These are phyloP conservation scores for Chrysocyon brachyurus DNA, from an alignment of 2,797 vertebrate species.

Conservation along the genomic window DNA sequence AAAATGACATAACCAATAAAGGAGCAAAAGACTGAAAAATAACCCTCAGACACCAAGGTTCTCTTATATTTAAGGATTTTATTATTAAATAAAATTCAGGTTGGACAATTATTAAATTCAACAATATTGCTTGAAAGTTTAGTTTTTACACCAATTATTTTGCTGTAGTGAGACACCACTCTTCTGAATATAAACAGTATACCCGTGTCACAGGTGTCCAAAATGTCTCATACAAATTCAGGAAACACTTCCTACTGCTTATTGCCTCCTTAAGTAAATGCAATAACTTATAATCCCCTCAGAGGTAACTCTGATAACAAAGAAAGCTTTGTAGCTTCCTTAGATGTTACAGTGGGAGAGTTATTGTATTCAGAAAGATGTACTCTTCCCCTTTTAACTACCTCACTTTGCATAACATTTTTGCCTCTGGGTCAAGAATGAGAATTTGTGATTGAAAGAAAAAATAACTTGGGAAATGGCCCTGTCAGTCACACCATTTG, in stretches of 20 bases:
- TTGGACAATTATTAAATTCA: not conserved
- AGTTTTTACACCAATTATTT: constrained; percentile 12
- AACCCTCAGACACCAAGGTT: not conserved
- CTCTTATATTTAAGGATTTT: not conserved
- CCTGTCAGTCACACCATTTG: constrained; percentile 54
- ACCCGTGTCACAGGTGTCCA: not conserved
- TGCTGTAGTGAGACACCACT: not conserved
- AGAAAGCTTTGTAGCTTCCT: not conserved
- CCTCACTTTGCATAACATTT: constrained; percentile 59
- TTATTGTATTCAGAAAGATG: constrained; percentile 41
- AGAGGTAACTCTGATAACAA: not conserved
- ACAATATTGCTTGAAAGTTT: not conserved
- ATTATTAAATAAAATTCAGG: not conserved
- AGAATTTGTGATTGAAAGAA: constrained; percentile 54
- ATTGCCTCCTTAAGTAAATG: not conserved
- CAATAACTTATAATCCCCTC: constrained; percentile 11
- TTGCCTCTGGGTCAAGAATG: constrained; percentile 71
- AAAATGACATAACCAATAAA: too few species aligned
- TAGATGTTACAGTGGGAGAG: not conserved
- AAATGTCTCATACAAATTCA: constrained; percentile 13
- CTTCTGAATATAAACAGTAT: constrained; percentile 23
- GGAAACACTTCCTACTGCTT: not conserved
- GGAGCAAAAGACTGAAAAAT: not conserved
- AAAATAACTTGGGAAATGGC: constrained; percentile 60
- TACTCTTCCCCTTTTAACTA: not conserved